Percentiles rank a stretch among this genome's conserved stretches.
Conservation (phyloP, 2,113 vertebrate species). For the Lepus americanus region DNA sequence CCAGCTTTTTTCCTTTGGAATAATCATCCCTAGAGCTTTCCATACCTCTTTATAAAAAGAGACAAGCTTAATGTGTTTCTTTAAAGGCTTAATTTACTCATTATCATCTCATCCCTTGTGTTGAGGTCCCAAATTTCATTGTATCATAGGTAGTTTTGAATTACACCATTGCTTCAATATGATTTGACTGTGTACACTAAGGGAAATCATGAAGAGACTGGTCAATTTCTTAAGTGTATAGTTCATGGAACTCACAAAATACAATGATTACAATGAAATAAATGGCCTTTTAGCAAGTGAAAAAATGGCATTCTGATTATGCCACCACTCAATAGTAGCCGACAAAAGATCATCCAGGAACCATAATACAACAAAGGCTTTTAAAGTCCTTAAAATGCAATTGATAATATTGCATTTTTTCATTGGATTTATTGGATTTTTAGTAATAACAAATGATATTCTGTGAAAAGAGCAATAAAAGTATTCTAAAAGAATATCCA, state of each 20-base stretch:
- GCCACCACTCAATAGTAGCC: not conserved
- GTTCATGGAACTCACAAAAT: not conserved
- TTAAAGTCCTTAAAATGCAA: not conserved
- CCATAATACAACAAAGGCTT: not conserved
- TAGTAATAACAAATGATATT: constrained; percentile 14
- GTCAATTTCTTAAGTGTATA: not conserved
- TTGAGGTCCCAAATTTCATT: not conserved
- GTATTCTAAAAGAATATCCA: not conserved
- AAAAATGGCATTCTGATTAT: not conserved
- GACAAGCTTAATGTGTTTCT: not conserved
- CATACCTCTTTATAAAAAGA: not conserved
- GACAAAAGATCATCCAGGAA: constrained; percentile 12
- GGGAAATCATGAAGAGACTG: not conserved
- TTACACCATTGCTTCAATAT: not conserved
- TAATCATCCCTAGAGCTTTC: not conserved
- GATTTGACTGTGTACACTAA: not conserved
- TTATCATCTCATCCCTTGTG: not conserved
- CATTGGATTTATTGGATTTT: not conserved
- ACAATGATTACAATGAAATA: not conserved
- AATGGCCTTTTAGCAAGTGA: not conserved
- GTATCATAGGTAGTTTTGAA: constrained; percentile 25
- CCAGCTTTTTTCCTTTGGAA: not conserved
- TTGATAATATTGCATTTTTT: not conserved
- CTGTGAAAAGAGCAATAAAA: not conserved
- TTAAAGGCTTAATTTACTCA: not conserved